phyloP scores from a whole-genome alignment of 2,888 invertebrate species.

The Yponomeuta plumbellus region DNA sequence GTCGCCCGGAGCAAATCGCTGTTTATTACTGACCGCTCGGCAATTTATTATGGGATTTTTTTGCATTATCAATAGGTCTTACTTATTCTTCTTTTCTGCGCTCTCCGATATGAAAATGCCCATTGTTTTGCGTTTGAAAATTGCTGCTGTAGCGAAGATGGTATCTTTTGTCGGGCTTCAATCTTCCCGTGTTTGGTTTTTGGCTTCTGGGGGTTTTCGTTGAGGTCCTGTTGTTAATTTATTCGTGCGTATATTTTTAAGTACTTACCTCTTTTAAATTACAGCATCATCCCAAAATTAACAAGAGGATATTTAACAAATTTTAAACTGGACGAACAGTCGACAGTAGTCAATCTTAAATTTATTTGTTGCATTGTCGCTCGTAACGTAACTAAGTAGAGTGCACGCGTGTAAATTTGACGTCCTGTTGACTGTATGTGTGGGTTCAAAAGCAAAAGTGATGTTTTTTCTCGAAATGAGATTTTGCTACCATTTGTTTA shows the following conservation, averaged over 20 bases:
- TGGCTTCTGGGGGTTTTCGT: constrained; percentile 6
- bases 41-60: constrained; percentile 76
- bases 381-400: too few relatives aligned
- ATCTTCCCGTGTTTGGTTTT: constrained; percentile 27
- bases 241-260: background rate
- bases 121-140: constrained; percentile 70
- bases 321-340: too few relatives aligned
- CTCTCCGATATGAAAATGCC: constrained; percentile 61
- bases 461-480: too few relatives aligned
- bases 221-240: constrained; percentile 8
- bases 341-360: too few relatives aligned
- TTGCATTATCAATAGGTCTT: constrained; percentile 73
- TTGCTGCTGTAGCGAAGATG: constrained; percentile 52
- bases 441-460: too few relatives aligned
- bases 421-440: too few relatives aligned
- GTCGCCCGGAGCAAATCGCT: constrained; percentile 74
- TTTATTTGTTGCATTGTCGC: too few relatives aligned
- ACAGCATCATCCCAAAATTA: too few relatives aligned
- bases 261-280: too few relatives aligned
- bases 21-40: constrained; percentile 69
- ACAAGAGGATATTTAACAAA: too few relatives aligned
- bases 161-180: constrained; percentile 47
- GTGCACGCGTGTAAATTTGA: too few relatives aligned
- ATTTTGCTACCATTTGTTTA: too few relatives aligned
- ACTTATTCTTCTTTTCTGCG: constrained; percentile 57